A percentile compares a stretch with the other conserved stretches of the same genome.
Evolutionary conservation across 1,140 invertebrate genomes (phyloP).

Genomic region (Glossosoma conforme): DNA sequence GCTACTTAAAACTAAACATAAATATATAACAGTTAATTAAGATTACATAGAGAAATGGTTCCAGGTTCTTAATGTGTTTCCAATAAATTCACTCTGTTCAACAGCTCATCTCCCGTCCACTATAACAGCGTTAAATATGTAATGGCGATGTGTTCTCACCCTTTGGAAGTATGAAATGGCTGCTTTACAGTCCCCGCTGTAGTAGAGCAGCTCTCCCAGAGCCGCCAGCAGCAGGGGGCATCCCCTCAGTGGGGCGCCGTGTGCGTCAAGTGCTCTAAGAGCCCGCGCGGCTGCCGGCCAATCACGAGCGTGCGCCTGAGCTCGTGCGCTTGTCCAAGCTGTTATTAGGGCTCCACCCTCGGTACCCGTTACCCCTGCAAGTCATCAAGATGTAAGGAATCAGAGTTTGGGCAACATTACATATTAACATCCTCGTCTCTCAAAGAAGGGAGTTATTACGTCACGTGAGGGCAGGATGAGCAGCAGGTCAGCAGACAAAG

Average conservation of each 20-base stretch:
- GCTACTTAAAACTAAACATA: too few species aligned
- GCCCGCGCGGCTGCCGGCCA: constrained; percentile 14
- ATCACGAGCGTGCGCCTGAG: constrained; percentile 14
- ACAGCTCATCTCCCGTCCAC: too few species aligned
- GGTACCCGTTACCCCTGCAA: constrained; percentile 9
- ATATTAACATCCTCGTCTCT: too few species aligned
- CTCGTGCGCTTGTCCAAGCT: constrained; percentile 21
- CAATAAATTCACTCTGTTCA: too few species aligned
- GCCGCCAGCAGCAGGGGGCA: constrained; percentile 18
- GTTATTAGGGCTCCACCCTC: constrained; percentile 15
- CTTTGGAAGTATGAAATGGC: constrained; percentile 41
- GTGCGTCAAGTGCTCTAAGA: constrained; percentile 20
- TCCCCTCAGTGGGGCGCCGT: constrained; percentile 13
- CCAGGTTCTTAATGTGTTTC: too few species aligned
- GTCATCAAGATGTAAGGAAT: constrained; percentile 1
- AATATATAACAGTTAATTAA: too few species aligned
- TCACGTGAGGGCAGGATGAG: too few species aligned
- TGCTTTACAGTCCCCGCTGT: constrained; percentile 36
- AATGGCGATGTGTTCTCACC: constrained; percentile 33
- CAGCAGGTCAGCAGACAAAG: too few species aligned
- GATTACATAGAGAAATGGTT: too few species aligned
- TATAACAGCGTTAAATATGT: neutral
- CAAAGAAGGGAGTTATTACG: too few species aligned
- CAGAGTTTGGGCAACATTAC: too few species aligned
- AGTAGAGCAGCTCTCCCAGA: constrained; percentile 26